A percentile compares a stretch with the other conserved stretches of the same genome.
These are phyloP conservation scores for Perca fluviatilis DNA, from an alignment of 2,113 vertebrate species.

Conservation along the genomic window DNA sequence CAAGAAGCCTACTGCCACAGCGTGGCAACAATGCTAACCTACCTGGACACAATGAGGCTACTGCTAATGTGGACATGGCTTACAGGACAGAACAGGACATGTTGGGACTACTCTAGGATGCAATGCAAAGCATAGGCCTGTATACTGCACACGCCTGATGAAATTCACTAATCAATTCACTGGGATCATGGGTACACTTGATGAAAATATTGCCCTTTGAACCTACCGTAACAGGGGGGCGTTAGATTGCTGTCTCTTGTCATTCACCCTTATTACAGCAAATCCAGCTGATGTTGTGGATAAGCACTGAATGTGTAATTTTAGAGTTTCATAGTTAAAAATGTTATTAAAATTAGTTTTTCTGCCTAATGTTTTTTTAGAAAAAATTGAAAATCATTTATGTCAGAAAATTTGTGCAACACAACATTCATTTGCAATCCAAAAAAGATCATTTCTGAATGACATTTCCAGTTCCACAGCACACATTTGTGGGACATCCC, in stretches of 20 bases:
- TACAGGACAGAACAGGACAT: conserved; percentile 15
- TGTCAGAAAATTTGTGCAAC: conserved; percentile 6
- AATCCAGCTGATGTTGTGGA: conserved; percentile 41
- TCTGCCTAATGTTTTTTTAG: conserved; percentile 6
- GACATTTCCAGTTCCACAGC: conserved; percentile 22
- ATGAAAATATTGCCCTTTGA: conserved; percentile 64
- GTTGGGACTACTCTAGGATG: not conserved
- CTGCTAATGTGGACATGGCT: conserved; percentile 25
- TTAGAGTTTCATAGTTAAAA: conserved; percentile 32
- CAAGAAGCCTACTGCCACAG: conserved; percentile 32
- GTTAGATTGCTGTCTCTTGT: conserved; percentile 26
- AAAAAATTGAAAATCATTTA: conserved; percentile 1
- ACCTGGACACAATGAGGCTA: conserved; percentile 74
- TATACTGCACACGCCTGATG: conserved; percentile 8
- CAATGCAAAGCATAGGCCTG: conserved; percentile 18
- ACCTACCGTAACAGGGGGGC: conserved; percentile 21
- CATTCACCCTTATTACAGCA: conserved; percentile 34
- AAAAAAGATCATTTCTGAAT: conserved; percentile 21
- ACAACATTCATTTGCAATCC: conserved; percentile 43
- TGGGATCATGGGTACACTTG: conserved; percentile 29
- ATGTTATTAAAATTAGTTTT: conserved; percentile 34
- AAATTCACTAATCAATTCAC: conserved; percentile 47
- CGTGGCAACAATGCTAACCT: conserved; percentile 40
- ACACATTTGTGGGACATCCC: conserved; percentile 3
- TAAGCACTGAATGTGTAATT: conserved; percentile 34